Evolutionary conservation across 2,113 vertebrate species (phyloP).

Genomic region (Synodontis membranacea): DNA sequence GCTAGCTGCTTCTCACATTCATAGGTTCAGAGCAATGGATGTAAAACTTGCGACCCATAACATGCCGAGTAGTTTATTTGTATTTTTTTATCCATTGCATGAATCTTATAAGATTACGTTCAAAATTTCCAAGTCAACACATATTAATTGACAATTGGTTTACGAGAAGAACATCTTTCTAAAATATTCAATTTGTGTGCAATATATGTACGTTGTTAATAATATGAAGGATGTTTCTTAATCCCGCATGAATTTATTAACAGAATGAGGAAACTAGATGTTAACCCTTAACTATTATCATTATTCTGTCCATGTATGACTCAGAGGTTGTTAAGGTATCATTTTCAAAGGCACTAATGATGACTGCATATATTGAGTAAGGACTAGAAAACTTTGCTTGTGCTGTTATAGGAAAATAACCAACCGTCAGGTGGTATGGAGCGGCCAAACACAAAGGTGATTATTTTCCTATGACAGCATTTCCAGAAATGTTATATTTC

Average conservation of each 20-base stretch:
- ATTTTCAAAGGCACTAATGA: neutral
- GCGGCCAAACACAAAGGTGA: too few relatives aligned
- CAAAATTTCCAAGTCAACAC: neutral
- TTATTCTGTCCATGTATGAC: neutral
- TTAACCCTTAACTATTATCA: neutral
- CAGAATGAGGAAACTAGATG: neutral
- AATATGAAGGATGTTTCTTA: neutral
- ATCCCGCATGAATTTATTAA: neutral
- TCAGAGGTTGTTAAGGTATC: neutral
- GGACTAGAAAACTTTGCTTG: neutral
- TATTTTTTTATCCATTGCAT: neutral
- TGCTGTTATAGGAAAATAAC: neutral
- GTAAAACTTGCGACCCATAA: neutral
- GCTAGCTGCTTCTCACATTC: slow-evolving; percentile 23
- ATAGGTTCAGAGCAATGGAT: neutral
- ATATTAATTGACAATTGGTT: neutral
- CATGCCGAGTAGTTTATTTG: neutral
- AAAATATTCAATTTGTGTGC: neutral
- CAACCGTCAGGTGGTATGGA: neutral
- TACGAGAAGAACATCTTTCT: neutral
- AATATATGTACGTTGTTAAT: neutral
- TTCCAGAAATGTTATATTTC: neutral
- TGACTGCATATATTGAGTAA: too few relatives aligned
- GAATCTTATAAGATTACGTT: neutral
- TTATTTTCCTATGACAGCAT: too few relatives aligned